Evolutionary conservation across 1,140 invertebrate species (phyloP), one percentile per base, ranked within the genome.

Genomic region (Sinonovacula constricta): DNA sequence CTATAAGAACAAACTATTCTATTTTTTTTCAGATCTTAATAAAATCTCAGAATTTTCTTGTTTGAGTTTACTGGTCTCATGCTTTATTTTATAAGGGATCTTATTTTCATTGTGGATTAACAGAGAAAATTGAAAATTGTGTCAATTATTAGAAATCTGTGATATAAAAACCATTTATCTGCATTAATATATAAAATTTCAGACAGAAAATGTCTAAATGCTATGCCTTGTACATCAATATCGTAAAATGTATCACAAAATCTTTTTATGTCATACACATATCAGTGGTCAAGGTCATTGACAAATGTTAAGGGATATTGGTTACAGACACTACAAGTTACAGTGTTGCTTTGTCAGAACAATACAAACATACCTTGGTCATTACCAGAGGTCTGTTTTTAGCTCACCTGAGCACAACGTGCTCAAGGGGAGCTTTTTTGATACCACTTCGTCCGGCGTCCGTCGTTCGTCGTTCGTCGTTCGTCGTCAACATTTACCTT

Each of bases 301-400:
- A 63, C 60, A 28, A 22, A 63, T 28, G 33, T 30, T 10, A 63
- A 30, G 60, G 60, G 60, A 63, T 63, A 63, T 63, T 63, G 60
- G 60, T 63, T 63, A 63, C 60, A 63, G 60, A 63, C 60, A 63
- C 60, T 63, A 30, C 60, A 63, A 31, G 5, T 63, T 26, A 63
- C 5, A 33, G 22, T 5, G 4, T 26, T 12, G 60, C 5, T 28
- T 63, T 63, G 22, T 22, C 60, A 63, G 22, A 10, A 10, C 60
- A 63, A 63, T 63, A 63, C 30, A 63, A 63, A 63, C 60, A 10
- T 63, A 63, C 60, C 60, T n/a, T n/a, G n/a, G n/a, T n/a, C n/a
- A n/a, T n/a, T n/a, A n/a, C n/a, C n/a, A n/a, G n/a, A n/a, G n/a
- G n/a, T n/a, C n/a, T n/a, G n/a, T n/a, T n/a, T n/a, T n/a, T n/a